phyloP scores from a whole-genome alignment of 1,140 invertebrate genomes.

The Holcopasites calliopsidis region DNA sequence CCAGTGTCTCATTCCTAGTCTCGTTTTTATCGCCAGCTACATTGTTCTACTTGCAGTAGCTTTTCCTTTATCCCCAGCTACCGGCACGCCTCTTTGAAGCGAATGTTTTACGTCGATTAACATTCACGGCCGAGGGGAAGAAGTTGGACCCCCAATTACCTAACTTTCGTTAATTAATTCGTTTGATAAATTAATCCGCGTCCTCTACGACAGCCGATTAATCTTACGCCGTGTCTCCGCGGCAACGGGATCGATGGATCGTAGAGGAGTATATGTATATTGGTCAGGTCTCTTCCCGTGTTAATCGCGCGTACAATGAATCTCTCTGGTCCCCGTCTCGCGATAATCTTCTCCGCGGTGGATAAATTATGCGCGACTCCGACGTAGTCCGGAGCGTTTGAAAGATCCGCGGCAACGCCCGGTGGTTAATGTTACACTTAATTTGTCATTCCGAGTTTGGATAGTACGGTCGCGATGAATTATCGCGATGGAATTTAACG shows the following conservation, averaged over 20 bases:
- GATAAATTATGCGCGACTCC: constrained; percentile 7
- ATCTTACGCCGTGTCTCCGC: constrained; percentile 11
- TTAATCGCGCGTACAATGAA: constrained; percentile 31
- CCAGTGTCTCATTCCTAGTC: constrained; percentile 20
- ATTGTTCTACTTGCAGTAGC: too few species aligned
- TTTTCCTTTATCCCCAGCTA: too few species aligned
- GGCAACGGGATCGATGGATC: constrained; percentile 30
- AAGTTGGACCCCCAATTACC: too few species aligned
- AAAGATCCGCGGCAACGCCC: background rate
- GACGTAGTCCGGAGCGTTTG: background rate
- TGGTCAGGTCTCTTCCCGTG: background rate
- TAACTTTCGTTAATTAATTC: constrained; percentile 37
- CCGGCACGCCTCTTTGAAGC: too few species aligned
- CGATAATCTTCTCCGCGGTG: background rate
- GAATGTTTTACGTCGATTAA: constrained; percentile 28
- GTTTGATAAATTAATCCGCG: constrained; percentile 34
- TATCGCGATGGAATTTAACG: background rate
- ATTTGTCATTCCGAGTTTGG: background rate
- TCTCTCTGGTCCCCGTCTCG: background rate
- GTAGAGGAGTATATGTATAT: background rate
- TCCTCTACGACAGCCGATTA: constrained; percentile 27
- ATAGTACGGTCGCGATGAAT: background rate
- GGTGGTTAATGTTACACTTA: constrained; percentile 18
- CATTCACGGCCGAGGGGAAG: background rate
- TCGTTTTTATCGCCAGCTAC: constrained; percentile 21